A percentile compares a stretch with the other conserved stretches of the same genome.
Conservation (phyloP, 2,888 invertebrate species). For the Protodeltote pygarga region DNA sequence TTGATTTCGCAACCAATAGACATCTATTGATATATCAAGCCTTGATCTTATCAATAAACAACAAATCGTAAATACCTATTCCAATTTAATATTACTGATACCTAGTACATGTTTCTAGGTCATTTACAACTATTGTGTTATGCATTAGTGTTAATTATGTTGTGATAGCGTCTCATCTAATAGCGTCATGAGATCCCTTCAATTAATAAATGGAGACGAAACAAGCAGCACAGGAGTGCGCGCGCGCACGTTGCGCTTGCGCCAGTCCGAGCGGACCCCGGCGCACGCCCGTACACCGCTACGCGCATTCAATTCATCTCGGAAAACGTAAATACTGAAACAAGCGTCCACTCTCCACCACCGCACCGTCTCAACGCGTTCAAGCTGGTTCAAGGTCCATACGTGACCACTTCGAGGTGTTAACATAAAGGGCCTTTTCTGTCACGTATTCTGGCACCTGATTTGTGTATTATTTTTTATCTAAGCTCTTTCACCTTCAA, state of each 20-base stretch:
- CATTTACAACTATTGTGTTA: conserved; percentile 25
- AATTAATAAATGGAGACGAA: conserved; percentile 69
- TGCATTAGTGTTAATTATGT: conserved; percentile 62
- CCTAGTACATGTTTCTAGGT: conserved; percentile 2
- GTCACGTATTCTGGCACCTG: conserved; percentile 71
- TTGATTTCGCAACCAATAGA: too few relatives aligned
- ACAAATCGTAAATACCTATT: background rate
- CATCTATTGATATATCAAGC: too few relatives aligned
- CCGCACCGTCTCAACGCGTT: conserved; percentile 34
- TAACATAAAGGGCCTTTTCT: conserved; percentile 72
- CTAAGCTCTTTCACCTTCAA: conserved; percentile 73
- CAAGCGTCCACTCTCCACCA: conserved; percentile 44
- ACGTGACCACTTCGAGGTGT: conserved; percentile 74
- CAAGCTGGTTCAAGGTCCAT: conserved; percentile 69
- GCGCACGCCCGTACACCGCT: conserved; percentile 55
- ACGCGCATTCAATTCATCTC: conserved; percentile 33
- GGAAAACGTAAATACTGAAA: conserved; percentile 61
- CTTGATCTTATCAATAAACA: background rate
- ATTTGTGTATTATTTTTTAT: conserved; percentile 77
- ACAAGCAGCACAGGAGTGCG: conserved; percentile 54
- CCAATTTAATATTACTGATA: too few relatives aligned
- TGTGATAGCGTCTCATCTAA: conserved; percentile 53
- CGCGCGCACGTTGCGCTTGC: conserved; percentile 49
- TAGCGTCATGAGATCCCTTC: conserved; percentile 63
- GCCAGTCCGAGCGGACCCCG: conserved; percentile 67